phyloP scores from a whole-genome alignment of 2,113 vertebrate genomes.

The Perognathus longimembris region DNA sequence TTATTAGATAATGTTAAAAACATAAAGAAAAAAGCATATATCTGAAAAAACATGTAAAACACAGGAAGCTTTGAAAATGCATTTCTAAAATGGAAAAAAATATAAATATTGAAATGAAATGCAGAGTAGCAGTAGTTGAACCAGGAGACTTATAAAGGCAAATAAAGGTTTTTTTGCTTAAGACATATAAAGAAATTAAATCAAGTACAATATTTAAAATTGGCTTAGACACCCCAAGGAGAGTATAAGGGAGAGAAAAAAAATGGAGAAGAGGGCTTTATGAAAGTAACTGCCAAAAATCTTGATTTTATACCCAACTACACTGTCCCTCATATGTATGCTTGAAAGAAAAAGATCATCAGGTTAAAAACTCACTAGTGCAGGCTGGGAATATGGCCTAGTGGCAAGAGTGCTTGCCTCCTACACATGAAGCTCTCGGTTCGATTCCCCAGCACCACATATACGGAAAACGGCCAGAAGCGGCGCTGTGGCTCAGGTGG shows the following conservation, averaged over 20 bases:
- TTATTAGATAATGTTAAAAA: neutral
- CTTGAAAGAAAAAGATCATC: neutral
- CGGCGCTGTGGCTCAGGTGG: too few species aligned
- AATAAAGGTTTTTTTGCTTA: neutral
- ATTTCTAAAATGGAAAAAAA: conserved; percentile 33
- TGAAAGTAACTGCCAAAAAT: neutral
- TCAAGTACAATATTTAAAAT: neutral
- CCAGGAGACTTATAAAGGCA: neutral
- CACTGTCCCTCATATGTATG: neutral
- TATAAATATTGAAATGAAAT: neutral
- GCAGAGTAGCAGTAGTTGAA: neutral
- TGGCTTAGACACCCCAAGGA: neutral
- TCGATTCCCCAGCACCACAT: too few species aligned
- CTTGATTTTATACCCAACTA: neutral
- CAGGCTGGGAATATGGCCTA: too few species aligned
- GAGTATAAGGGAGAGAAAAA: too few species aligned
- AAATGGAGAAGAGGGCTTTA: neutral
- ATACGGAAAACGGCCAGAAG: too few species aligned
- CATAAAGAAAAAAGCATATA: conserved; percentile 7
- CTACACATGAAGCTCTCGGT: too few species aligned
- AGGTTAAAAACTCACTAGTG: neutral
- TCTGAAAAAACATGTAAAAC: neutral
- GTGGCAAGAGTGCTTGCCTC: too few species aligned
- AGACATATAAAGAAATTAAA: neutral
- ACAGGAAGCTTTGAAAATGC: neutral